Evolutionary conservation across 2,797 vertebrate genomes (phyloP).

Genomic region (Myotis pilosus): DNA sequence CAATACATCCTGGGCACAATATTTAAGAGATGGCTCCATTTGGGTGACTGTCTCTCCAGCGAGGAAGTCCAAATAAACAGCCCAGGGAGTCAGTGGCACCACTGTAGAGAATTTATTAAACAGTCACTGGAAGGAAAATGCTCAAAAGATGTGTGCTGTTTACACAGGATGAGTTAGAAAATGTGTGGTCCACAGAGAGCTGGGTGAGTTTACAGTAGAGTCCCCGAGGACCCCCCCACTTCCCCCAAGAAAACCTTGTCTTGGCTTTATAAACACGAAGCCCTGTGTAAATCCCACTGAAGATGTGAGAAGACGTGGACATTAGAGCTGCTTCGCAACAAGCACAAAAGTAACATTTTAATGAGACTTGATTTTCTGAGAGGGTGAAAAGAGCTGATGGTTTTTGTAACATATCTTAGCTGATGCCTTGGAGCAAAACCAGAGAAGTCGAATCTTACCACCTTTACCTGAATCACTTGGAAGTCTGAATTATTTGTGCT

Average conservation of each 20-base stretch:
- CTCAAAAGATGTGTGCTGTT: slow-evolving; percentile 74
- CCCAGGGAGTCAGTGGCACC: slow-evolving; percentile 56
- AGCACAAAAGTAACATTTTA: not conserved
- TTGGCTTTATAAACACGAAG: slow-evolving; percentile 65
- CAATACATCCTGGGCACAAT: not conserved
- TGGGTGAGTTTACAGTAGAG: slow-evolving; percentile 55
- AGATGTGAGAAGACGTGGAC: not conserved
- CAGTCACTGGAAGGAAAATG: slow-evolving; percentile 70
- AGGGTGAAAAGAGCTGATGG: accelerated
- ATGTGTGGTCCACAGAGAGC: slow-evolving; percentile 64
- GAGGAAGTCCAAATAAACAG: slow-evolving; percentile 75
- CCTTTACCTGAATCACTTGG: not conserved
- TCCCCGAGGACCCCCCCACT: not conserved
- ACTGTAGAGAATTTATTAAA: slow-evolving; percentile 79
- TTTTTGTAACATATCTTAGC: slow-evolving; percentile 12
- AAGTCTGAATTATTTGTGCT: not conserved
- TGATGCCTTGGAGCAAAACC: slow-evolving; percentile 18
- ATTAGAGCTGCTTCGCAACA: not conserved
- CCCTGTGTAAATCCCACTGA: slow-evolving; percentile 59
- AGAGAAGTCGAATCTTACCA: not conserved
- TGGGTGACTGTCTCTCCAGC: slow-evolving; percentile 46
- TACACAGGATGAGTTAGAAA: slow-evolving; percentile 71
- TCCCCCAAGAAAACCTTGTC: slow-evolving; percentile 42
- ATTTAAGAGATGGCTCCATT: slow-evolving; percentile 55
- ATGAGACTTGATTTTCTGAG: not conserved